A percentile compares a stretch with the other conserved stretches of the same genome.
phyloP scores from a whole-genome alignment of 2,888 invertebrate species.

The Ophonus ardosiacus region DNA sequence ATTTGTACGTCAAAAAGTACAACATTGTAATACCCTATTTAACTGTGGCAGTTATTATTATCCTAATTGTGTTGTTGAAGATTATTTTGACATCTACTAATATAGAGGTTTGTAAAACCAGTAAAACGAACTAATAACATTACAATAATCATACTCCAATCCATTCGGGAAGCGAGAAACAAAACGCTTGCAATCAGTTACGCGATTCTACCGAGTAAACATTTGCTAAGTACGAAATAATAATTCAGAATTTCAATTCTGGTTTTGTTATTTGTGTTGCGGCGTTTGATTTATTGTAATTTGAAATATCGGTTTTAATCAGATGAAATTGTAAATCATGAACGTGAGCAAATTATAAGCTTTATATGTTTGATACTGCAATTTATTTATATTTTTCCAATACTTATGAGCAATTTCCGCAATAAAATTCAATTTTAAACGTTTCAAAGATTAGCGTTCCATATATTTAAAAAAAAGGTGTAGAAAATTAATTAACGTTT shows the following conservation, averaged over 20 bases:
- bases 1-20: too few relatives aligned
- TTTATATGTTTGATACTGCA: conserved; percentile 31
- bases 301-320: conserved; percentile 58
- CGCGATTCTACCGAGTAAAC: conserved; percentile 40
- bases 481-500: too few relatives aligned
- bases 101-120: neutral
- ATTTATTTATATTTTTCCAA: conserved; percentile 32
- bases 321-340: conserved; percentile 52
- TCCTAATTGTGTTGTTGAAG: too few relatives aligned
- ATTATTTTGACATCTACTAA: neutral
- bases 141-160: neutral
- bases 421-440: neutral
- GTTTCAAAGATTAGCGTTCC: neutral
- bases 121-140: neutral
- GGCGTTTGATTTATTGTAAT: conserved; percentile 54
- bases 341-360: conserved; percentile 47
- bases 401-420: neutral
- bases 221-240: conserved; percentile 57
- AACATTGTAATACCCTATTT: too few relatives aligned
- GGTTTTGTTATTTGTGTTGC: conserved; percentile 52
- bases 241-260: conserved; percentile 62
- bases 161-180: conserved; percentile 9
- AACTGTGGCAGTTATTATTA: too few relatives aligned
- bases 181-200: conserved; percentile 12
- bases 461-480: neutral